Conservation (phyloP, 2,113 vertebrate species). For the Hyla sarda region DNA sequence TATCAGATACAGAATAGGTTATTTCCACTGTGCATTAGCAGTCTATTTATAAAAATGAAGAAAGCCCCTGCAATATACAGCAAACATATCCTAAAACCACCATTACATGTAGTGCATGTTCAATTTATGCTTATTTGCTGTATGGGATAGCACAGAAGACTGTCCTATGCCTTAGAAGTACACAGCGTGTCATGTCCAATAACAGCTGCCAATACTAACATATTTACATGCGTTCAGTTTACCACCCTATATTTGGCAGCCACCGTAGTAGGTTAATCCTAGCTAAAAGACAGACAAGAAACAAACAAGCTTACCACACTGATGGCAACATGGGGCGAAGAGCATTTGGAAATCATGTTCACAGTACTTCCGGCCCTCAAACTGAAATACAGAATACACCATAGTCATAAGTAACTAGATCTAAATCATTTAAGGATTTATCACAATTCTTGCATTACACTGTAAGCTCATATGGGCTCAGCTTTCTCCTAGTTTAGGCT, state of each 20-base stretch:
- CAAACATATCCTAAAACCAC: too few species aligned
- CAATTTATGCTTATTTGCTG: too few species aligned
- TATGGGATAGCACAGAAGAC: too few species aligned
- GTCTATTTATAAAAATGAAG: too few species aligned
- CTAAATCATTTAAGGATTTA: neutral
- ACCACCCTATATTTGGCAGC: neutral
- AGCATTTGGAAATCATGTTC: slow-evolving; percentile 99
- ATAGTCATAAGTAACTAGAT: neutral
- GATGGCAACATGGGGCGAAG: slow-evolving; percentile 96
- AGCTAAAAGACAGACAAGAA: neutral
- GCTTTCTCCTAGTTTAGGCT: neutral
- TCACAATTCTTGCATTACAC: neutral
- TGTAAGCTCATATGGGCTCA: neutral
- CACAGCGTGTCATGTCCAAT: too few species aligned
- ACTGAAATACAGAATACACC: slow-evolving; percentile 74
- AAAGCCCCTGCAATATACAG: too few species aligned
- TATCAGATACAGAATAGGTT: too few species aligned
- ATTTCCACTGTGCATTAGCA: too few species aligned
- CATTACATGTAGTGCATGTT: too few species aligned
- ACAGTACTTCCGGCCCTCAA: slow-evolving; percentile 97
- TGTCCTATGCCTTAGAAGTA: too few species aligned
- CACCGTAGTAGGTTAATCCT: neutral
- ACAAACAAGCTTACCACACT: slow-evolving; percentile 87
- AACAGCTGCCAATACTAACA: too few species aligned
- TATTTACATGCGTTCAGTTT: neutral